These are phyloP conservation scores for Manis crassicaudata DNA, from an alignment of 2,797 vertebrate genomes.

Conservation along the genomic window DNA sequence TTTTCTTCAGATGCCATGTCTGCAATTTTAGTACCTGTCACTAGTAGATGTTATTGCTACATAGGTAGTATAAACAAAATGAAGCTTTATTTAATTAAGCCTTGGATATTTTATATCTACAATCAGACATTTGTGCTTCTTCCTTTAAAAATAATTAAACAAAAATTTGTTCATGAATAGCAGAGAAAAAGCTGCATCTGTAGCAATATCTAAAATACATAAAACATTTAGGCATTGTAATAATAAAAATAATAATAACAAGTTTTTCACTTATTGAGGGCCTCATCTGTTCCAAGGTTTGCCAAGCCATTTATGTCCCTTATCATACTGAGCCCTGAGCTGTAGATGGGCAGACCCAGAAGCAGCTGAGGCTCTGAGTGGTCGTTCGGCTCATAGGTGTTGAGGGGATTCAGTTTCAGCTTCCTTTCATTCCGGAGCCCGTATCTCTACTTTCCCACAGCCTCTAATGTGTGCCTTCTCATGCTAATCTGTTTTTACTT, in stretches of 20 bases:
- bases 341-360: background rate
- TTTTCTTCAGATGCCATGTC: background rate
- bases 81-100: conserved; percentile 37
- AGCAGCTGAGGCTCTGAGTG: background rate
- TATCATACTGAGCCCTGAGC: background rate
- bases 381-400: too few relatives aligned
- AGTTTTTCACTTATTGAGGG: background rate
- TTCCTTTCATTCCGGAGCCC: background rate
- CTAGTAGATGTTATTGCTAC: conserved; percentile 26
- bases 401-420: background rate
- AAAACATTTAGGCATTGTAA: background rate
- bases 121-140: background rate
- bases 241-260: background rate
- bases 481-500: background rate
- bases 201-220: conserved; percentile 38
- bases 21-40: background rate
- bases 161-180: conserved; percentile 40
- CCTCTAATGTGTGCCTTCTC: background rate
- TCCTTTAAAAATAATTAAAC: conserved; percentile 47
- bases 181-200: background rate
- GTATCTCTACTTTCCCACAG: background rate
- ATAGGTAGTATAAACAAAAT: background rate
- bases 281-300: background rate
- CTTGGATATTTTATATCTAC: background rate
- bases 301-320: background rate